Percentiles rank a stretch among this genome's conserved stretches.
Conservation (phyloP, 1,140 invertebrate species). For the Solenopsis invicta region DNA sequence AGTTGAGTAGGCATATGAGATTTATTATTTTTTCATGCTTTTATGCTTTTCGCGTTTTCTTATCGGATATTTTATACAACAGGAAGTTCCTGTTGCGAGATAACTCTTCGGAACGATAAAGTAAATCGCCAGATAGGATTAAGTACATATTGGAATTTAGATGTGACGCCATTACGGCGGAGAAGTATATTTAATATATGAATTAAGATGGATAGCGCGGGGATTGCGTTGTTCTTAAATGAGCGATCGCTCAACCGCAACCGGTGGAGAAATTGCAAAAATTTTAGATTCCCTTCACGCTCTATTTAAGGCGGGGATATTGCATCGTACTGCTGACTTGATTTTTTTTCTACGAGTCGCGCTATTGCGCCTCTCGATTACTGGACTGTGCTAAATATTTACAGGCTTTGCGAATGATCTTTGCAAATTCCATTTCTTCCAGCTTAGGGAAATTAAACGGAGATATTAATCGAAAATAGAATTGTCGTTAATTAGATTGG, state of each 20-base stretch:
- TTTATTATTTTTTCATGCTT: not conserved
- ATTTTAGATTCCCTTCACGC: slow-evolving; percentile 41
- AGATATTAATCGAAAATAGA: not conserved
- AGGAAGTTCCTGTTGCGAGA: not conserved
- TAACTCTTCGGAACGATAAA: not conserved
- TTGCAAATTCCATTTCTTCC: not conserved
- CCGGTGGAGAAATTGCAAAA: slow-evolving; percentile 42
- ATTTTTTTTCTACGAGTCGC: not conserved
- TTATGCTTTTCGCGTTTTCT: not conserved
- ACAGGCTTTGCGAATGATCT: not conserved
- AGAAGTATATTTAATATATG: not conserved
- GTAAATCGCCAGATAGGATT: not conserved
- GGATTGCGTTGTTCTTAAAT: slow-evolving; percentile 36
- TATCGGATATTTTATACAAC: not conserved
- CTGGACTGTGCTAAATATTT: not conserved
- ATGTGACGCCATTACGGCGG: not conserved
- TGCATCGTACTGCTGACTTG: not conserved
- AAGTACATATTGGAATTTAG: slow-evolving; percentile 29
- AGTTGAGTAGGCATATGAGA: not conserved
- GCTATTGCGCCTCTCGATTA: not conserved
- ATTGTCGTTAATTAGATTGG: not conserved
- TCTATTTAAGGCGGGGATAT: slow-evolving; percentile 46
- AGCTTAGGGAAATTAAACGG: not conserved
- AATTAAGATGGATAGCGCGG: slow-evolving; percentile 40
- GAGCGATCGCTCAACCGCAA: slow-evolving; percentile 48